These are phyloP conservation scores for Hepsetus odoe DNA, from an alignment of 2,113 vertebrate species.

Conservation along the genomic window DNA sequence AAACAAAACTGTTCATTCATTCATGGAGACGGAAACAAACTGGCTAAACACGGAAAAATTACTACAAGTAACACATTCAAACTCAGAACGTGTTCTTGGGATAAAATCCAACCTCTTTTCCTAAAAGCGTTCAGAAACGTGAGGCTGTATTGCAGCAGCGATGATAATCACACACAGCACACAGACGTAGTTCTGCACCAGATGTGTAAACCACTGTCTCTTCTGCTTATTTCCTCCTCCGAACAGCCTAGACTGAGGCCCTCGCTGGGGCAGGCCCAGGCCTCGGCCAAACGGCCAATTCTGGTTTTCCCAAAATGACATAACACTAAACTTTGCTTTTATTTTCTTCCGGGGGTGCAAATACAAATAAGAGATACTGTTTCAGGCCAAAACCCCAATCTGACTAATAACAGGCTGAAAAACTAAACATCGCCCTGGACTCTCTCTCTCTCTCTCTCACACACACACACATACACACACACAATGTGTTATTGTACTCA, in stretches of 20 bases:
- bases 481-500: slow-evolving; percentile 48
- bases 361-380: neutral
- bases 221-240: slow-evolving; percentile 6
- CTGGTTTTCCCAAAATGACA: slow-evolving; percentile 42
- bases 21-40: too few relatives aligned
- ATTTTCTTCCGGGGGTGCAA: neutral
- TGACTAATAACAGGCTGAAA: slow-evolving; percentile 32
- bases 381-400: slow-evolving; percentile 34
- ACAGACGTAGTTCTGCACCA: slow-evolving; percentile 2
- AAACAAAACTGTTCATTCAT: too few relatives aligned
- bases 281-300: slow-evolving; percentile 17
- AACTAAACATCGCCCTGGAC: slow-evolving; percentile 8
- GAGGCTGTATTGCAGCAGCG: neutral
- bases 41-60: too few relatives aligned
- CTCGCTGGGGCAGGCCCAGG: slow-evolving; percentile 23
- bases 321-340: slow-evolving; percentile 18
- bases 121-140: too few relatives aligned
- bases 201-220: slow-evolving; percentile 33
- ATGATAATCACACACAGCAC: too few relatives aligned
- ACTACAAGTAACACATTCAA: too few relatives aligned
- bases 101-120: too few relatives aligned
- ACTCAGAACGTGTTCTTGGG: too few relatives aligned
- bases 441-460: neutral
- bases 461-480: slow-evolving; percentile 4
- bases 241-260: slow-evolving; percentile 27